phyloP scores from a whole-genome alignment of 2,113 vertebrate genomes.

The Oryzias curvinotus region DNA sequence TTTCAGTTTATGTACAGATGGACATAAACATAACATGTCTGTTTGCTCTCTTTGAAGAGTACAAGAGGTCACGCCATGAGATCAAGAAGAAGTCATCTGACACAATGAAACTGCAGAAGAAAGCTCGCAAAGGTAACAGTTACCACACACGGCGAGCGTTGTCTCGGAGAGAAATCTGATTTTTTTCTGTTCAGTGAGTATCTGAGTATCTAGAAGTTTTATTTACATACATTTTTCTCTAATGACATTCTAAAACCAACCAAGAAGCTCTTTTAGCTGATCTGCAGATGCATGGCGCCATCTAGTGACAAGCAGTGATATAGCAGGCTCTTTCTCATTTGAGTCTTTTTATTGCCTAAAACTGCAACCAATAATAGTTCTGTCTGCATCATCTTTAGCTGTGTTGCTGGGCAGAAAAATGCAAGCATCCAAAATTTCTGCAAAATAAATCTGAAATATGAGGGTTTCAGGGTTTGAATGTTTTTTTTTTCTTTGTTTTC shows the following conservation, averaged over 20 bases:
- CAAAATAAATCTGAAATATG: neutral
- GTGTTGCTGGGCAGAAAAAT: slow-evolving; percentile 69
- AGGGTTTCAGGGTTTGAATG: too few species aligned
- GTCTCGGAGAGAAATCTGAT: neutral
- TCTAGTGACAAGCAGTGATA: slow-evolving; percentile 35
- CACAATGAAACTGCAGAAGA: slow-evolving; percentile 97
- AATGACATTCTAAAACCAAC: neutral
- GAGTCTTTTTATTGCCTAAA: slow-evolving; percentile 28
- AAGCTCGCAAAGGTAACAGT: slow-evolving; percentile 91
- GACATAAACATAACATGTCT: too few species aligned
- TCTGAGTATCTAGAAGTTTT: too few species aligned
- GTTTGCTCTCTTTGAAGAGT: slow-evolving; percentile 78
- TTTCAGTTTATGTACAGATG: neutral
- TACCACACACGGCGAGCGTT: neutral
- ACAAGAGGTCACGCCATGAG: slow-evolving; percentile 95
- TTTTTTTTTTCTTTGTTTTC: too few species aligned
- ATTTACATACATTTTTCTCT: too few species aligned
- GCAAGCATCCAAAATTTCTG: slow-evolving; percentile 4
- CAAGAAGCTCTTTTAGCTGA: neutral
- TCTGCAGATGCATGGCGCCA: slow-evolving; percentile 8
- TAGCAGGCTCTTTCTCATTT: slow-evolving; percentile 50
- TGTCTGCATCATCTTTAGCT: slow-evolving; percentile 29
- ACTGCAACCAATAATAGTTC: slow-evolving; percentile 59
- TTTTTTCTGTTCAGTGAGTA: too few species aligned
- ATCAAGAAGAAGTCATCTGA: slow-evolving; percentile 99